Evolutionary conservation across 2,888 invertebrate genomes (phyloP), one percentile per base, ranked within the genome.

Genomic region (Hirtodrosophila alboralis): DNA sequence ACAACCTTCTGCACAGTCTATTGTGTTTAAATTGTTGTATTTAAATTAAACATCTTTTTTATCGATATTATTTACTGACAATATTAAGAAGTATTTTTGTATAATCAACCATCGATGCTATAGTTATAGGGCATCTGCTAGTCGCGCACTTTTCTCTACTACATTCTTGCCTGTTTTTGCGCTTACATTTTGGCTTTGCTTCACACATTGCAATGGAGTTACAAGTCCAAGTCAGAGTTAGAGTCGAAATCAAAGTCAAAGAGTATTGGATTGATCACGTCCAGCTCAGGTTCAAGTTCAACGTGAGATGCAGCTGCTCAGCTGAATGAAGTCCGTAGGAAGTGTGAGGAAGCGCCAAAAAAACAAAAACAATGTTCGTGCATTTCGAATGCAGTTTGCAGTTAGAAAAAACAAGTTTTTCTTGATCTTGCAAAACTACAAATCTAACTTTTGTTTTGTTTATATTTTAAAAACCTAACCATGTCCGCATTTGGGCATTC

Each of bases 251-350:
- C 33, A n/a, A n/a, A n/a, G n/a, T n/a, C n/a, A n/a, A n/a, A n/a
- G n/a, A n/a, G n/a, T n/a, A n/a, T n/a, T n/a, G n/a, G n/a, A n/a
- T n/a, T n/a, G 33, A 18, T 58, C 67, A 71, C 65, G 75, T 83
- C 65, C 64, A 76, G 38, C n/a, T 65, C 72, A 83, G 81, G 86
- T 84, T 84, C 86, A 84, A 84, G 84, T 85, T 85, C 86, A 84
- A 72, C 57, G 53, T 69, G 62, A 49, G 61, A 62, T 44, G 45
- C 31, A 10, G 49, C 21, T 4, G 58, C 7, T n/a, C n/a, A n/a
- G n/a, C n/a, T n/a, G n/a, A n/a, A n/a, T n/a, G n/a, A n/a, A n/a
- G n/a, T n/a, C n/a, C n/a, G n/a, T n/a, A n/a, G n/a, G n/a, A n/a
- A n/a, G 56, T 8, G 30, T 44, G 43, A 27, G 37, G 49, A 27